Evolutionary conservation across 2,888 invertebrate species (phyloP), one percentile per base, ranked within the genome.

Genomic region (Abrostola triplasia): DNA sequence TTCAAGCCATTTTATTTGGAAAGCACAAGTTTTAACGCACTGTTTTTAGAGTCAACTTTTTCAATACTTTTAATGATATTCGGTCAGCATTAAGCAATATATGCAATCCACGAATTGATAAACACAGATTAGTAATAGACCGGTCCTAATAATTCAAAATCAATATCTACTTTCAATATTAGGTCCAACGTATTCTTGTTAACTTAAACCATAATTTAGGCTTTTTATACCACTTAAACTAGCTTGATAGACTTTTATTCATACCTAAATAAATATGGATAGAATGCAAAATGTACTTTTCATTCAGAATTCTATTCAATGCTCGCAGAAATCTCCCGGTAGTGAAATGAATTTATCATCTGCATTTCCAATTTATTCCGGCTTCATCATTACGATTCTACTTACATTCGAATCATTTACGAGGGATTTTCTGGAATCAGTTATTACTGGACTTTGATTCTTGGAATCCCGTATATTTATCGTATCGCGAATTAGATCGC

Each of bases 291-390:
- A 60, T 47, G 36, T 59, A 35, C 53, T 50, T 54, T 44, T 35
- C 42, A 65, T 73, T 73, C 54, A 41, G 38, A 51, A 50, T 61
- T 53, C 44, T 42, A 53, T 73, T 64, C 54, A 65, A 51, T 50
- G 49, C 58, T 58, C 44, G 51, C 49, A 51, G 57, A 56, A 70
- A 67, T 58, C 47, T 59, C 61, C 49, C 51, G 12, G 36, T 12
- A 50, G 36, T 59, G 51, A 59, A 68, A 62, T 70, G 64, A 64
- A 53, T 61, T 64, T 70, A 73, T 38, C 51, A 73, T 76, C 61
- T 56, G 67, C 59, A 65, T 70, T 67, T 59, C 37, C 67, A 67
- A 73, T 73, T 76, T 67, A 64, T 73, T 65, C 63, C 11, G 42
- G 24, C 12, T 36, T 36, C 49, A 37, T 67, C 65, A 64, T 76